Conservation (phyloP, 2,113 vertebrate species). For the Myotis brandtii region DNA sequence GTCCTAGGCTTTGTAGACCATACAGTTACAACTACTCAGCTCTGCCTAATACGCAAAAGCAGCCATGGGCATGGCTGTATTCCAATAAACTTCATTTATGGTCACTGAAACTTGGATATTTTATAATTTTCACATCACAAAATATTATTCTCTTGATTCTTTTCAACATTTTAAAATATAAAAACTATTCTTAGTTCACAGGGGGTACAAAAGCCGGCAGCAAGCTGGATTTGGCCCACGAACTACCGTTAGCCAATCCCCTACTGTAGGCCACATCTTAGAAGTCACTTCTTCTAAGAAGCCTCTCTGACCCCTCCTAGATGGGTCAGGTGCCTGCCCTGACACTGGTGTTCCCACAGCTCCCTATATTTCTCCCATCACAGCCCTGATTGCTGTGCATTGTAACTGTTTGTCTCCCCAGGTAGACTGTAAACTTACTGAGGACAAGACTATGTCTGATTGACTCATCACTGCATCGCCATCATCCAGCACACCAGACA, state of each 20-base stretch:
- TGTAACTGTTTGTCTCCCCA: not conserved
- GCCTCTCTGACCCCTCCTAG: not conserved
- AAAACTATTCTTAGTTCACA: constrained; percentile 19
- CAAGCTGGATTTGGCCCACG: not conserved
- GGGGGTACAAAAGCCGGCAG: not conserved
- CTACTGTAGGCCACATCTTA: not conserved
- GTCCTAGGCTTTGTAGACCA: not conserved
- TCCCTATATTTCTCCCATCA: not conserved
- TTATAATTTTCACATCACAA: constrained; percentile 20
- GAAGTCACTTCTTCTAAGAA: not conserved
- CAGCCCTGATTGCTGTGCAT: not conserved
- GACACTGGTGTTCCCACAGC: not conserved
- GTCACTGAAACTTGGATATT: not conserved
- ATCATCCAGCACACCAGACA: not conserved
- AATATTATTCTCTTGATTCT: constrained; percentile 4
- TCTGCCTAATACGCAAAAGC: not conserved
- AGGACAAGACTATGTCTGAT: not conserved
- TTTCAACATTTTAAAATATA: constrained; percentile 12
- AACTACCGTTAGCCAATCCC: not conserved
- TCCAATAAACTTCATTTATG: not conserved
- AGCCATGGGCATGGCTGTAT: not conserved
- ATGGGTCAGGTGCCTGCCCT: not conserved
- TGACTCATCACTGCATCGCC: not conserved
- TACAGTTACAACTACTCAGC: not conserved
- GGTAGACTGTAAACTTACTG: not conserved